phyloP scores from a whole-genome alignment of 2,888 invertebrate species.

The Marasmarcha lunaedactyla region DNA sequence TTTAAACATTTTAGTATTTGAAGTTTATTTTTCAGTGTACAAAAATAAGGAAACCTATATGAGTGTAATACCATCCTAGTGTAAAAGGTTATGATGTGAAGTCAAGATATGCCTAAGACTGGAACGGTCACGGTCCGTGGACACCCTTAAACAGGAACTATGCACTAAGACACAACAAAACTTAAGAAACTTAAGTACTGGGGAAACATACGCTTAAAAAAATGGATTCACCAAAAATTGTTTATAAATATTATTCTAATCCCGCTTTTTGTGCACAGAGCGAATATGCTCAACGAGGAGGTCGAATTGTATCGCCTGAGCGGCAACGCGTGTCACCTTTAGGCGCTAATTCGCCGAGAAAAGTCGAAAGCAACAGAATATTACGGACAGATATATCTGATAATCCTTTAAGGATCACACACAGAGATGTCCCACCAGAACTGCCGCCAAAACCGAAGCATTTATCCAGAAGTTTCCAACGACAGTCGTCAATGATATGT shows the following conservation, averaged over 20 bases:
- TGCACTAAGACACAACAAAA: conserved; percentile 24
- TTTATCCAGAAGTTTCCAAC: conserved; percentile 40
- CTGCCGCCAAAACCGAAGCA: conserved; percentile 59
- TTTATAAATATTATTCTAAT: conserved; percentile 79
- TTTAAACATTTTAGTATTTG: no score
- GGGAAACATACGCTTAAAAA: conserved; percentile 21
- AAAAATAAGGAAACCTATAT: no score
- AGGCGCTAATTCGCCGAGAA: conserved; percentile 59
- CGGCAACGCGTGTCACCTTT: conserved; percentile 47
- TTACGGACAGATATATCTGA: conserved; percentile 59
- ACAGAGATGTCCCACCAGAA: conserved; percentile 49
- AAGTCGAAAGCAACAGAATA: conserved; percentile 41
- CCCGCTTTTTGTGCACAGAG: conserved; percentile 85
- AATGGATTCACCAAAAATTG: conserved; percentile 65
- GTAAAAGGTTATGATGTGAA: no score
- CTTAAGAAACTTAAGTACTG: conserved; percentile 7
- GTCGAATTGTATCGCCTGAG: conserved; percentile 37
- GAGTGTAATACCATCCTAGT: no score
- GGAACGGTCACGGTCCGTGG: conserved; percentile 30
- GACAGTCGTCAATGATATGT: conserved; percentile 58
- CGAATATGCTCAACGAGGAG: conserved; percentile 60
- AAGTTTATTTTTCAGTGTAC: no score
- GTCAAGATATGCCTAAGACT: conserved; percentile 10
- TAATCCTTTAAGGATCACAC: conserved; percentile 49
- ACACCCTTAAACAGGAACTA: conserved; percentile 36